Percentiles rank a stretch among this genome's conserved stretches.
Conservation (phyloP, 2,888 invertebrate species). For the Hylaea fasciaria region DNA sequence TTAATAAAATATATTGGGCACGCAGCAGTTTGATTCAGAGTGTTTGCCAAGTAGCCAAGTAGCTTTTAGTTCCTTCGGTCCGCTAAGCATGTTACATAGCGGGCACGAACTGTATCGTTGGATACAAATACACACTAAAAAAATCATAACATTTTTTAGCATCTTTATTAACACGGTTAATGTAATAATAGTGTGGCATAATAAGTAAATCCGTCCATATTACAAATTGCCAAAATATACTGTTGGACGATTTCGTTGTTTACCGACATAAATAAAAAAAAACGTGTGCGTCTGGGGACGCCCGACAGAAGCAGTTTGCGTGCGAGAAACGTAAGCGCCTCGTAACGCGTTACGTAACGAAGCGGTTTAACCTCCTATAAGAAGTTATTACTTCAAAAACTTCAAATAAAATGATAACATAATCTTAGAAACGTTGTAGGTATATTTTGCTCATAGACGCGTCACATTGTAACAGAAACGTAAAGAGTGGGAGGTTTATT, state of each 20-base stretch:
- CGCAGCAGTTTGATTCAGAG: background rate
- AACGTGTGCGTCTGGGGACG: too few species aligned
- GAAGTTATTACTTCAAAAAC: background rate
- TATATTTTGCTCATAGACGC: too few species aligned
- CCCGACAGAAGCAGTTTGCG: too few species aligned
- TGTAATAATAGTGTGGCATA: background rate
- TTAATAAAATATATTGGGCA: background rate
- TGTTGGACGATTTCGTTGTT: background rate
- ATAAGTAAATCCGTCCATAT: constrained; percentile 25
- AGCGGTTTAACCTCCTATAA: background rate
- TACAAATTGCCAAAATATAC: constrained; percentile 1
- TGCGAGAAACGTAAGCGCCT: too few species aligned
- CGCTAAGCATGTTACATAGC: background rate
- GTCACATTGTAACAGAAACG: background rate
- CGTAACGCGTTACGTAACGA: too few species aligned
- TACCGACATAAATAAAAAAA: too few species aligned
- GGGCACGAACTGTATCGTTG: constrained; percentile 10
- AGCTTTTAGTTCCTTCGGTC: too few species aligned
- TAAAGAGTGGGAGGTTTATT: background rate
- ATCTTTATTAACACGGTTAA: too few species aligned
- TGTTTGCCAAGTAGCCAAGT: background rate
- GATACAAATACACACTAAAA: background rate
- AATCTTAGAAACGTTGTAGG: too few species aligned
- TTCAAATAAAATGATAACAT: too few species aligned
- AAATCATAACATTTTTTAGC: too few species aligned